phyloP scores from a whole-genome alignment of 2,888 invertebrate species.

The Macrosoma leucophasiata region DNA sequence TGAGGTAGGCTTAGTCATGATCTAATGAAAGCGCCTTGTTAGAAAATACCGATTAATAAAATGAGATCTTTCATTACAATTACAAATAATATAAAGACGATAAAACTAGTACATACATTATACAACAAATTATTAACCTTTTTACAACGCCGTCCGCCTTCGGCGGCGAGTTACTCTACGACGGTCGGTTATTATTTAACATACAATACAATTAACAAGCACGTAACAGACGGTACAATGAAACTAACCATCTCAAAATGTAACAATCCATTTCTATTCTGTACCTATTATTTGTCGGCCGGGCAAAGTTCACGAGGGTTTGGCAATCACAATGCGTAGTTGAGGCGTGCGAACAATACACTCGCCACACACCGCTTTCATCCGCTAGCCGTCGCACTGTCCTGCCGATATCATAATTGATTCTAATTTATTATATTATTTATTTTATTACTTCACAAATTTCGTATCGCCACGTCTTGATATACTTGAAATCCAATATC shows the following conservation, averaged over 20 bases:
- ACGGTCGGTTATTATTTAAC: conserved; percentile 46
- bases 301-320: conserved; percentile 23
- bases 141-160: conserved; percentile 57
- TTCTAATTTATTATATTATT: too few relatives aligned
- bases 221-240: conserved; percentile 66
- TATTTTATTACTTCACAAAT: too few relatives aligned
- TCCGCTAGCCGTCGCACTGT: too few relatives aligned
- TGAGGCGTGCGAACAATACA: too few relatives aligned
- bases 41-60: conserved; percentile 76
- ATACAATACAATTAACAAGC: conserved; percentile 51
- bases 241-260: conserved; percentile 42
- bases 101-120: conserved; percentile 73
- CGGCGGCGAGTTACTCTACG: conserved; percentile 45
- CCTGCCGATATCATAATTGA: too few relatives aligned
- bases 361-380: too few relatives aligned
- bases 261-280: conserved; percentile 31
- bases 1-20: conserved; percentile 77
- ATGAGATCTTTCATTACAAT: conserved; percentile 77
- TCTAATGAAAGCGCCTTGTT: conserved; percentile 76
- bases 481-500: conserved; percentile 5
- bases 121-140: conserved; percentile 72
- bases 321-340: too few relatives aligned
- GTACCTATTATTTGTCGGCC: conserved; percentile 7
- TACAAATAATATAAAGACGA: conserved; percentile 72
- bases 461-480: too few relatives aligned